phyloP scores from a whole-genome alignment of 2,888 invertebrate genomes.

The Dasypolia templi region DNA sequence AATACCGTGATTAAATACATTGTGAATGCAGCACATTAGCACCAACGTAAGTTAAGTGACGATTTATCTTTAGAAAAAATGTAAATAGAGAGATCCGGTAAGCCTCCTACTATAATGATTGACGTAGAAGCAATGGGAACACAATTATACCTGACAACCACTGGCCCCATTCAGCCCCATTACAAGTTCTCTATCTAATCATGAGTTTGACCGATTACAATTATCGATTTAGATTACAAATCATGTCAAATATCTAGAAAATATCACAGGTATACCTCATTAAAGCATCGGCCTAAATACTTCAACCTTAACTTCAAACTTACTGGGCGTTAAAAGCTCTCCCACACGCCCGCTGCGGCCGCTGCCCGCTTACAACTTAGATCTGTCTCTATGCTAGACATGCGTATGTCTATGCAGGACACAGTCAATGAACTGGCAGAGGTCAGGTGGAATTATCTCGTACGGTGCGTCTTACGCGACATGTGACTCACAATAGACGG shows the following conservation, averaged over 20 bases:
- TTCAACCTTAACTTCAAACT: not conserved
- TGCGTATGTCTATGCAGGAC: slow-evolving; percentile 88
- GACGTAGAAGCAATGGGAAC: not conserved
- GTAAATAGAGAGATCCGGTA: not conserved
- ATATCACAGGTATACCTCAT: not conserved
- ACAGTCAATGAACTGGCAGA: slow-evolving; percentile 90
- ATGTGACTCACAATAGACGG: slow-evolving; percentile 87
- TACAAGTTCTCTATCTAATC: not conserved
- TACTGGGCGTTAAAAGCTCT: not conserved
- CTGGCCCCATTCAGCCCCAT: not conserved
- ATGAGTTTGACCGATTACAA: slow-evolving; percentile 17
- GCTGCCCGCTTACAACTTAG: slow-evolving; percentile 53
- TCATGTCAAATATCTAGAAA: not conserved
- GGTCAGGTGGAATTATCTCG: slow-evolving; percentile 90
- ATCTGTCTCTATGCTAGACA: slow-evolving; percentile 78
- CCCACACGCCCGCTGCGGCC: slow-evolving; percentile 9
- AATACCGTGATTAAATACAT: not conserved
- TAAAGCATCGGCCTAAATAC: not conserved
- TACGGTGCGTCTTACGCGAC: slow-evolving; percentile 85
- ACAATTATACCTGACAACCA: not conserved
- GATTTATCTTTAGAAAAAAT: too few species aligned
- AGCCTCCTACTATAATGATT: too few species aligned
- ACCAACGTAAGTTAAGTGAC: too few species aligned
- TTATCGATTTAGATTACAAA: slow-evolving; percentile 17
- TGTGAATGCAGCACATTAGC: not conserved